Evolutionary conservation across 2,113 vertebrate species (phyloP).

Genomic region (Gracilinanus agilis): DNA sequence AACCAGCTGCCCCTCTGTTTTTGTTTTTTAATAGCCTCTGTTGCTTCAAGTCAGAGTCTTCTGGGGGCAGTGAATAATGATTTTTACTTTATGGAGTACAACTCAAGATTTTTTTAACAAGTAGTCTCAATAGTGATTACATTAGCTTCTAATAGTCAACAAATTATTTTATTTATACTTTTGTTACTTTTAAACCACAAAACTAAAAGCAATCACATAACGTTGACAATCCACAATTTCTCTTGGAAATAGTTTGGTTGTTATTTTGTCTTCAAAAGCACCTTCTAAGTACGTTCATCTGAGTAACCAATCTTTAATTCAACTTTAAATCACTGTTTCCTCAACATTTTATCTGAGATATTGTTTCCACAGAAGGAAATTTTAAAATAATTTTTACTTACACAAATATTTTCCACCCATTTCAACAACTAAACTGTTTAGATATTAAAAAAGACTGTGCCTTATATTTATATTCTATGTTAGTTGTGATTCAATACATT

Average conservation of each 20-base stretch:
- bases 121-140: background rate
- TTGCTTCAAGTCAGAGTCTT: background rate
- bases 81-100: background rate
- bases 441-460: background rate
- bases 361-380: background rate
- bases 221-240: background rate
- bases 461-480: background rate
- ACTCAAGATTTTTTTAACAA: background rate
- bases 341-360: background rate
- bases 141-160: background rate
- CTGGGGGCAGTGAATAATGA: background rate
- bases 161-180: background rate
- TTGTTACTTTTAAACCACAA: background rate
- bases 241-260: background rate
- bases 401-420: background rate
- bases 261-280: background rate
- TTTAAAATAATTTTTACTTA: background rate
- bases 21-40: background rate
- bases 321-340: background rate
- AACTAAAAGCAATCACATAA: background rate
- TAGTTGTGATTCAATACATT: background rate
- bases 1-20: too few relatives aligned
- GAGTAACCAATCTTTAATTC: background rate
- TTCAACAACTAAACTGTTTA: background rate
- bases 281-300: background rate